phyloP scores from a whole-genome alignment of 1,140 invertebrate genomes.

The Trinorchestia longiramus region DNA sequence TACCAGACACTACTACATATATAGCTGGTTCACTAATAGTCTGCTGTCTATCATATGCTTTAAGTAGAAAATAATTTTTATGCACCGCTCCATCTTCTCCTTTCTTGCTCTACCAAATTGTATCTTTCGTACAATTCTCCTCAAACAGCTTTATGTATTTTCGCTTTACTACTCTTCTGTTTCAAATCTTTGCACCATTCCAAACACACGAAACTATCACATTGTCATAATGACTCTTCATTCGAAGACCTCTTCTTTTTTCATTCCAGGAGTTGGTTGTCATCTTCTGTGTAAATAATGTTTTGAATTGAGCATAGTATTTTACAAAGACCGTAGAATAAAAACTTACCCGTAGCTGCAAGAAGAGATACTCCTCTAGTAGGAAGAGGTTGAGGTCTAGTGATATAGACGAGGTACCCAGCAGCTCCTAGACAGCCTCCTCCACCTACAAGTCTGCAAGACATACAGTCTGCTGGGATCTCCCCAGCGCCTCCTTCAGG shows the following conservation, averaged over 20 bases:
- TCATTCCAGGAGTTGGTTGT: not conserved
- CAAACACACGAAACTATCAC: not conserved
- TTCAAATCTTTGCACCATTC: not conserved
- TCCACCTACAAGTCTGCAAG: conserved; percentile 16
- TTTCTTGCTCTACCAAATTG: not conserved
- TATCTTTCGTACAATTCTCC: not conserved
- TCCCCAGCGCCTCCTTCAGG: not conserved
- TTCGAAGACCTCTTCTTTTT: not conserved
- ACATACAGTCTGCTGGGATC: not conserved
- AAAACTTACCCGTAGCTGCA: conserved; percentile 9
- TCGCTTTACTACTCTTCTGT: not conserved
- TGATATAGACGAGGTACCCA: conserved; percentile 1
- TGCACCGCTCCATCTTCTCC: not conserved
- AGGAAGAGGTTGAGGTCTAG: not conserved
- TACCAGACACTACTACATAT: not conserved
- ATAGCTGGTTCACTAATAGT: too few species aligned
- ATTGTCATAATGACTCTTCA: not conserved
- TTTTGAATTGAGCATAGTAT: not conserved
- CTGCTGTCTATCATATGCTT: too few species aligned
- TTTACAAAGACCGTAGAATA: not conserved
- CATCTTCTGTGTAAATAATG: not conserved
- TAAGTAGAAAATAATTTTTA: not conserved
- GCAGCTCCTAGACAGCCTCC: conserved; percentile 8
- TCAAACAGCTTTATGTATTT: not conserved
- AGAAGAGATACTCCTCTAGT: not conserved